These are phyloP conservation scores for Ylistrum balloti DNA, from an alignment of 1,140 invertebrate genomes.

Conservation along the genomic window DNA sequence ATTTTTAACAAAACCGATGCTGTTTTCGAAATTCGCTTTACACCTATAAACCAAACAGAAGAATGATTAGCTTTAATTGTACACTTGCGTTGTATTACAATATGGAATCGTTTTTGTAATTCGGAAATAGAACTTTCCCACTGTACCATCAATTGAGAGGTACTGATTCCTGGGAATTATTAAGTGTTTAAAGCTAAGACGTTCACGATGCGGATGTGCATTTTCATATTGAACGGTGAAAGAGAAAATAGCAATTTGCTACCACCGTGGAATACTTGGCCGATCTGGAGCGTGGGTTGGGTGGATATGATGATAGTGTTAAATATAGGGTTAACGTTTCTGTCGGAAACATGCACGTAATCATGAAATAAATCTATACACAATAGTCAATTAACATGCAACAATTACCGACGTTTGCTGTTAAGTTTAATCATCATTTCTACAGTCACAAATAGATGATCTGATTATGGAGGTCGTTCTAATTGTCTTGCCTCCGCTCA, in stretches of 20 bases:
- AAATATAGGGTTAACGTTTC: background rate
- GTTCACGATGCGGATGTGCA: background rate
- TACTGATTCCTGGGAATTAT: background rate
- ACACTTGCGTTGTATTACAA: background rate
- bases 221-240: background rate
- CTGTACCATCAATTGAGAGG: background rate
- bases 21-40: background rate
- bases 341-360: background rate
- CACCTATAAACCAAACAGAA: too few species aligned
- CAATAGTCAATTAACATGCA: background rate
- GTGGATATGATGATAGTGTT: background rate
- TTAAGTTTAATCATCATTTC: background rate
- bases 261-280: background rate
- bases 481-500: background rate
- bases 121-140: background rate
- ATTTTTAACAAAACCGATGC: too few species aligned
- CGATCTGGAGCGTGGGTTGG: background rate
- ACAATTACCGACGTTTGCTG: slow-evolving; percentile 23
- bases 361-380: slow-evolving; percentile 29
- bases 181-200: background rate
- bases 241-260: slow-evolving; percentile 17
- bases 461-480: background rate
- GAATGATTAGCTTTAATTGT: background rate
- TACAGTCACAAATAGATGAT: background rate
- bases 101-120: background rate